Evolutionary conservation across 2,888 invertebrate genomes (phyloP), one percentile per base, ranked within the genome.

Genomic region (Steinernema scapterisci): DNA sequence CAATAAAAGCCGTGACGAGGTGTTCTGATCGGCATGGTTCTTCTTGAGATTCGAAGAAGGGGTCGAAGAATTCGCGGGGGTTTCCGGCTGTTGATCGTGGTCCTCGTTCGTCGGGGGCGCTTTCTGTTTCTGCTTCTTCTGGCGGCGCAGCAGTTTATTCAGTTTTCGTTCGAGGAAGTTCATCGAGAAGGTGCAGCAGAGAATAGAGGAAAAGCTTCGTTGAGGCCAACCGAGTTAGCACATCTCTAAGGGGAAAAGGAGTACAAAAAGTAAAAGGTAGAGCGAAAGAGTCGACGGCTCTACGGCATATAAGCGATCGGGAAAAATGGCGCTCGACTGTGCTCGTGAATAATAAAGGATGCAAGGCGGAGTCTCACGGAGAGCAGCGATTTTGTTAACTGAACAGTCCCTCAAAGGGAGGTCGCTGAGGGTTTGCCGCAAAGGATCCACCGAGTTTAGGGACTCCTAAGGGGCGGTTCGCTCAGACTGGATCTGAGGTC

Each of bases 311-410:
- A 63, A 63, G 63, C 63, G 27, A 38, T 63, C 63, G 63, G 27
- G 27, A 27, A 63, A 63, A 63, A 63, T 63, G 63, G 63, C 63
- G 63, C 27, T 63, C 63, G 63, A 27, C 25, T 27, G 63, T 16
- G 63, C 13, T 63, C 19, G 63, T 63, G 63, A 63, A 63, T 63
- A 63, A 63, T 63, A 63, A 63, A 25, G 27, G 63, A 63, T 63
- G 63, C 63, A 63, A 63, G 63, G 63, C 63, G 63, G 63, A 63
- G 63, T 63, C 63, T 27, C 63, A 48, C 48, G 48, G 6, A 48
- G n/a, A 48, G n/a, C n/a, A 19, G 48, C 48, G 48, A 16, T 19
- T 48, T 48, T n/a, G 16, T 19, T 48, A 16, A n/a, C 48, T 48
- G n/a, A 19, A 19, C n/a, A 16, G 48, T 48, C 48, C 48, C 48